A percentile compares a stretch with the other conserved stretches of the same genome.
Evolutionary conservation across 2,113 vertebrate species (phyloP).

Genomic region (Xiphophorus couchianus): DNA sequence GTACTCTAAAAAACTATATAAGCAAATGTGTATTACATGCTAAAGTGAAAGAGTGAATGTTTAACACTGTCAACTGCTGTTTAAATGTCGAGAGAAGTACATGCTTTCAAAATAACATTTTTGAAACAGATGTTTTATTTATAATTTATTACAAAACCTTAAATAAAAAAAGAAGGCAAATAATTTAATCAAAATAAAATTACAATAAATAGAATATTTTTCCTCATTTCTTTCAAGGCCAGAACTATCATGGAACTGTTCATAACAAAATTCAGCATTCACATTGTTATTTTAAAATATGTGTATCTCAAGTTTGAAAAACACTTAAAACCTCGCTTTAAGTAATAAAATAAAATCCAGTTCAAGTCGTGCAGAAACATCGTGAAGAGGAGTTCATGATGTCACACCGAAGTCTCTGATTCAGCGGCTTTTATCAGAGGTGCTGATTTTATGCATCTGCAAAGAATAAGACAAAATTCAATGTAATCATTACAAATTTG

Average conservation of each 20-base stretch:
- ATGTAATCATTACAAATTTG: neutral
- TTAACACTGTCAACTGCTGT: neutral
- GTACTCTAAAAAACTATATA: neutral
- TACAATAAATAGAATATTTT: conserved; percentile 60
- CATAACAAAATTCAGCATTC: neutral
- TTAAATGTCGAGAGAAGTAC: neutral
- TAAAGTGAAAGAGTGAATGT: neutral
- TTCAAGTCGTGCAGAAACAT: neutral
- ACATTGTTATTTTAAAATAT: neutral
- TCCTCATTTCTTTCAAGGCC: conserved; percentile 4
- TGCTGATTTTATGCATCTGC: conserved; percentile 58
- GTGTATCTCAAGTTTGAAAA: neutral
- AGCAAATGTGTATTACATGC: neutral
- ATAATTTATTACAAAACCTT: conserved; percentile 54
- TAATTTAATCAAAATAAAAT: conserved; percentile 28
- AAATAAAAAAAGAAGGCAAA: conserved; percentile 43
- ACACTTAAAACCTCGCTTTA: neutral
- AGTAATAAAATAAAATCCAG: neutral
- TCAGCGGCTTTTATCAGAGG: conserved; percentile 46
- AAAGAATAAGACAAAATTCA: conserved; percentile 17
- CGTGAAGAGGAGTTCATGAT: neutral
- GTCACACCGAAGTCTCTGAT: conserved; percentile 57
- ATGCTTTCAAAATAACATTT: conserved; percentile 1
- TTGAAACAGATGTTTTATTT: conserved; percentile 11
- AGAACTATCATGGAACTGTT: neutral